These are phyloP conservation scores for Calameuta pallipes DNA, from an alignment of 2,888 invertebrate genomes.

Conservation along the genomic window DNA sequence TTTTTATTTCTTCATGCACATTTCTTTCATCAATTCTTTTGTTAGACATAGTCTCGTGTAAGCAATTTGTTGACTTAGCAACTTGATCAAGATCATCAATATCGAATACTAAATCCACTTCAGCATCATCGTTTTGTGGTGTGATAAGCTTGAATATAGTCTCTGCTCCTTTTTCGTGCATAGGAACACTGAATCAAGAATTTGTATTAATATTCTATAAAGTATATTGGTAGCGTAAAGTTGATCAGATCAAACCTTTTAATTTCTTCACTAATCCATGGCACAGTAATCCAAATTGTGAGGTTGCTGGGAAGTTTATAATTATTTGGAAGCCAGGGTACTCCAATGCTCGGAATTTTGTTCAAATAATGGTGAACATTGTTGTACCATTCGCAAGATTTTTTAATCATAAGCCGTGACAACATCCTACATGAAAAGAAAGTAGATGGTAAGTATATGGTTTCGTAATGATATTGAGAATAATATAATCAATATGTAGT, in stretches of 20 bases:
- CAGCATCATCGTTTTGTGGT: constrained; percentile 27
- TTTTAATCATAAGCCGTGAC: constrained; percentile 66
- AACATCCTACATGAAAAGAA: constrained; percentile 57
- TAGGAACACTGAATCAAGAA: constrained; percentile 28
- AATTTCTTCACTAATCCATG: constrained; percentile 66
- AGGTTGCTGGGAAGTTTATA: constrained; percentile 68
- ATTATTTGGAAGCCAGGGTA: constrained; percentile 67
- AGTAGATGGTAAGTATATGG: background rate
- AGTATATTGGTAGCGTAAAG: background rate
- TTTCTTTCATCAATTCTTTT: background rate
- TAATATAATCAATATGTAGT: background rate
- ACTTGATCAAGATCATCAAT: constrained; percentile 9
- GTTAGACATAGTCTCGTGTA: background rate
- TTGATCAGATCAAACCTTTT: constrained; percentile 17
- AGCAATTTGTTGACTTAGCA: background rate
- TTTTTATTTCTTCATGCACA: background rate
- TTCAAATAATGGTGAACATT: constrained; percentile 63
- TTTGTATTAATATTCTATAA: background rate
- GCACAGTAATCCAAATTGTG: constrained; percentile 67
- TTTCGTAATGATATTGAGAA: background rate
- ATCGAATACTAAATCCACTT: constrained; percentile 27
- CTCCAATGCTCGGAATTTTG: constrained; percentile 66
- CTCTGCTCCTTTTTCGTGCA: constrained; percentile 26
- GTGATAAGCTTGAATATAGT: constrained; percentile 51
- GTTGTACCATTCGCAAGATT: constrained; percentile 69